These are phyloP conservation scores for Frieseomelitta varia DNA, from an alignment of 1,140 invertebrate genomes.

Conservation along the genomic window DNA sequence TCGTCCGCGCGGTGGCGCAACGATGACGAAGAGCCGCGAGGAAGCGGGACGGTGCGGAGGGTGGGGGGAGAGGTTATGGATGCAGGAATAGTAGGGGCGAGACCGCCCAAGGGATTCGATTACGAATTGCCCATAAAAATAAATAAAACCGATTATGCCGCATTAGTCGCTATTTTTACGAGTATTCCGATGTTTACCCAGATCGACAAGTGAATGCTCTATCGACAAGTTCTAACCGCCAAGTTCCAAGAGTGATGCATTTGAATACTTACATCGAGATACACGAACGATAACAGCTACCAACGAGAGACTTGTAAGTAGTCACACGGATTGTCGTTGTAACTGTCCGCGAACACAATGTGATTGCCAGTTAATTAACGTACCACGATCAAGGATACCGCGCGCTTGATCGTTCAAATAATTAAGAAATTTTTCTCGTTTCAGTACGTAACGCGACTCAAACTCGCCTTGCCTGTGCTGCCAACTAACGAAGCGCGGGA, in stretches of 20 bases:
- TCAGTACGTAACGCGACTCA: background rate
- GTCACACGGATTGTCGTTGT: background rate
- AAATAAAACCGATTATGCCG: slow-evolving; percentile 77
- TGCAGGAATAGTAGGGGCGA: slow-evolving; percentile 41
- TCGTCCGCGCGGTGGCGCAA: slow-evolving; percentile 57
- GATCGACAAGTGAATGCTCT: background rate
- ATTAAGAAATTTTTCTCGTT: background rate
- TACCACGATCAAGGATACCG: background rate
- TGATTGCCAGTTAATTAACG: background rate
- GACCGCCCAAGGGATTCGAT: slow-evolving; percentile 63
- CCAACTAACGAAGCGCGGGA: slow-evolving; percentile 71
- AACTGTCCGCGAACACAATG: background rate
- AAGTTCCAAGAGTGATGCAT: too few species aligned
- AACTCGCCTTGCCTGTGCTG: slow-evolving; percentile 77
- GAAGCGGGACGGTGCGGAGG: background rate
- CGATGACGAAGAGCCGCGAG: slow-evolving; percentile 9
- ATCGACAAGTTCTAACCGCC: background rate
- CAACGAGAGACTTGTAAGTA: too few species aligned
- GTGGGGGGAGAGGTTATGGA: slow-evolving; percentile 17
- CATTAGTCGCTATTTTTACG: slow-evolving; percentile 74
- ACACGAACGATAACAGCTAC: background rate
- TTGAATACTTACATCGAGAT: background rate
- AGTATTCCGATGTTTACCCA: slow-evolving; percentile 13
- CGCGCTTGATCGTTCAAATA: background rate
- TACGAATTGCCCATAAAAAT: slow-evolving; percentile 81